phyloP scores from a whole-genome alignment of 2,797 vertebrate species.

The Spea hammondii region DNA sequence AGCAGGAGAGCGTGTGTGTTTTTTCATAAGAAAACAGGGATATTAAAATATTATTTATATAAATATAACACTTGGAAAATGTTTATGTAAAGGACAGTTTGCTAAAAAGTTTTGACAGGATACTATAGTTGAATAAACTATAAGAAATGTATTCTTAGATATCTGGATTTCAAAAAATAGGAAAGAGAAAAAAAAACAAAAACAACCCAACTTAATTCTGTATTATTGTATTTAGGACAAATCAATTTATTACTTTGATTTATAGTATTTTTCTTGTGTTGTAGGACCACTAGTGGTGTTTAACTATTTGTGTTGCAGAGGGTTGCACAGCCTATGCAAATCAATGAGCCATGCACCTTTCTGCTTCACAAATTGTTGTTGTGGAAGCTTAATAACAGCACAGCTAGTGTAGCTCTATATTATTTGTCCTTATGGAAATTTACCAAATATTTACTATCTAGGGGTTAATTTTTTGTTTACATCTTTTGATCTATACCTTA shows the following conservation, averaged over 20 bases:
- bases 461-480: slow-evolving; percentile 25
- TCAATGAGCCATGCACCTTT: too few species aligned
- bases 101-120: slow-evolving; percentile 68
- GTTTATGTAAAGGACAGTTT: slow-evolving; percentile 71
- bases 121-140: slow-evolving; percentile 61
- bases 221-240: neutral
- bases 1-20: slow-evolving; percentile 49
- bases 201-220: slow-evolving; percentile 54
- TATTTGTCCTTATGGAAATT: slow-evolving; percentile 8
- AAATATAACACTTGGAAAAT: slow-evolving; percentile 74
- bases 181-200: slow-evolving; percentile 24
- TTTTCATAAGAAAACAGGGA: slow-evolving; percentile 59
- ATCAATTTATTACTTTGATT: slow-evolving; percentile 59
- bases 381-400: slow-evolving; percentile 38
- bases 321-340: too few species aligned
- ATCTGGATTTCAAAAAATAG: slow-evolving; percentile 50
- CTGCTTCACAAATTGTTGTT: neutral
- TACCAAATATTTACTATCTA: slow-evolving; percentile 12
- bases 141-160: slow-evolving; percentile 63
- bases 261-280: slow-evolving; percentile 41
- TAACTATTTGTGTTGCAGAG: slow-evolving; percentile 3
- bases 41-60: slow-evolving; percentile 68
- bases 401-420: slow-evolving; percentile 24
- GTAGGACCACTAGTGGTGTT: slow-evolving; percentile 48
- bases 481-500: slow-evolving; percentile 32